Evolutionary conservation across 2,888 invertebrate genomes (phyloP), one percentile per base, ranked within the genome.

Genomic region (Andrena hattorfiana): DNA sequence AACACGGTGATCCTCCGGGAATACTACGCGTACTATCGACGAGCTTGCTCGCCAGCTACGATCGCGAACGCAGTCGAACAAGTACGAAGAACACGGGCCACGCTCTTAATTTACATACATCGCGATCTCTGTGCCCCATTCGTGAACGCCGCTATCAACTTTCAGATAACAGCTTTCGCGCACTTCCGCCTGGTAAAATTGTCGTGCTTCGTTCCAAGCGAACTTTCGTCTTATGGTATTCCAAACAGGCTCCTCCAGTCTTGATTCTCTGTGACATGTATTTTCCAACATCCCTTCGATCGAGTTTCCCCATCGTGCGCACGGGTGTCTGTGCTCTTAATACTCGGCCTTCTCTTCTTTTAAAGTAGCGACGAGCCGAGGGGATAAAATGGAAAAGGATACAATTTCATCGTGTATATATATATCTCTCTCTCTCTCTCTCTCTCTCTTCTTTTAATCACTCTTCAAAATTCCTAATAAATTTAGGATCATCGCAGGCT

Each of bases 31-130:
- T 23, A 51, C 71, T 26, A 54, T 68, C 59, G n/a, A 74, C n/a
- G 32, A 51, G 28, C 48, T 23, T 42, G 42, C 28, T 26, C 56
- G 7, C 77, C 66, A 28, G 64, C 30, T 69, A 71, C 28, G 66
- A 80, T 66, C 42, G 63, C 70, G n/a, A 16, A n/a, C 56, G 35
- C 20, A 42, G 64, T 83, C n/a, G 59, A 54, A 23, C 62, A 56
- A 85, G 60, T 81, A 42, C 69, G 59, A 67, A 70, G 62, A 73
- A 81, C 71, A 67, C 69, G 49, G 30, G 48, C 54, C 35, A 51
- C 69, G 64, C 73, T 32, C 28, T 68, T 48, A 51, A 59, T 59
- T 69, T 28, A 35, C 32, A 28, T 59, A 35, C 26, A 28, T 59
- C 67, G 71, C 59, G 42, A 66, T 54, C 49, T 28, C 70, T 68